Evolutionary conservation across 2,113 vertebrate genomes (phyloP), one percentile per base, ranked within the genome.

Genomic region (Lepus timidus): DNA sequence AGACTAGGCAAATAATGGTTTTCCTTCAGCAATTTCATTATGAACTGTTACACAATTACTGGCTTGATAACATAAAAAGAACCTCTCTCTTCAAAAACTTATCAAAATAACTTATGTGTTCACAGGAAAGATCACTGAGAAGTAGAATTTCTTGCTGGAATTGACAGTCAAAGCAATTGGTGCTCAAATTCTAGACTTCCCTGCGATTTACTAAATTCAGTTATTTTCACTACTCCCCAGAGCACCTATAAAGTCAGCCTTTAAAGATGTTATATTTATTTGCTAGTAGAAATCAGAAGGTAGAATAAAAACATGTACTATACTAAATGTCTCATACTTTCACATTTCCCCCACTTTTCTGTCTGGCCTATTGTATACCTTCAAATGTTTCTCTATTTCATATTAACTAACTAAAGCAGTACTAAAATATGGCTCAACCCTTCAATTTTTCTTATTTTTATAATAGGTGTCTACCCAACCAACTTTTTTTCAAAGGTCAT

Each of bases 1-100:
- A 95, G n/a, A 74, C 12, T 67, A 61, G 36, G 5, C 7, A 91
- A 89, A 81, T 27, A 79, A 71, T 51, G 11, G 19, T 33, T 80
- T 88, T 74, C 85, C 4, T 44, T 73, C 6, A 88, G 33, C 17
- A 87, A 88, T 81, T 80, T 44, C 68, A 88, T 55, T 86, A 75
- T 75, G 22, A 62, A 93, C 58, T 81, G 62, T 61, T 78, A 62
- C 31, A 80, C 2, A 89, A 64, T 65, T 74, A 93, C 20, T 62
- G 19, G 83, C 88, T 67, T 89, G 70, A 52, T 87, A 91, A 70
- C 31, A 68, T 88, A 16, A 91, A 96, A 93, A n/a, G 22, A 76
- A 7, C 3, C 16, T 36, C 79, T 49, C 14, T 82, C 11, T 10
- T 78, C 27, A 81, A 84, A 78, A 62, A 68, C 65, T 36, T 83